phyloP scores from a whole-genome alignment of 2,113 vertebrate genomes.

The Heliornis fulica region DNA sequence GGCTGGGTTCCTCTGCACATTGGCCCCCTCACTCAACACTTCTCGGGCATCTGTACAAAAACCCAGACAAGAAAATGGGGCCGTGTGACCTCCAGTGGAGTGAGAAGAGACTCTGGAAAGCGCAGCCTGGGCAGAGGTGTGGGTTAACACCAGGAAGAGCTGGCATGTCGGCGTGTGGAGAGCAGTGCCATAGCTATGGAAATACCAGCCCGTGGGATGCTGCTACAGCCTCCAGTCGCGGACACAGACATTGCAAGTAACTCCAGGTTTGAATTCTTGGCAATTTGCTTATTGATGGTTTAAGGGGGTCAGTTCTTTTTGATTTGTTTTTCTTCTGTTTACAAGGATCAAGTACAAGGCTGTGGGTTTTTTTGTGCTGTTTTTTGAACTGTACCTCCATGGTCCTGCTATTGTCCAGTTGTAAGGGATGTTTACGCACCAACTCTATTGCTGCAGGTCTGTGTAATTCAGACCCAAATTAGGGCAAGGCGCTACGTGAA shows the following conservation, averaged over 20 bases:
- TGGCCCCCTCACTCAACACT: slow-evolving; percentile 88
- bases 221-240: background rate
- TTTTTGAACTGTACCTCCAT: slow-evolving; percentile 62
- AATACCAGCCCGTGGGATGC: background rate
- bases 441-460: slow-evolving; percentile 70
- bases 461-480: slow-evolving; percentile 45
- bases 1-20: slow-evolving; percentile 91
- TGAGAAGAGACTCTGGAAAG: slow-evolving; percentile 2
- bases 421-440: slow-evolving; percentile 67
- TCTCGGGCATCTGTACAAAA: slow-evolving; percentile 85
- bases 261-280: slow-evolving; percentile 52
- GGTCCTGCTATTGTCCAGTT: slow-evolving; percentile 60
- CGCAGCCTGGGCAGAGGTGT: slow-evolving; percentile 37
- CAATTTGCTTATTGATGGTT: slow-evolving; percentile 47
- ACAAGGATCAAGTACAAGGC: slow-evolving; percentile 35
- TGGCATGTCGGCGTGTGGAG: background rate
- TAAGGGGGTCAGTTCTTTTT: slow-evolving; percentile 49
- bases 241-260: slow-evolving; percentile 23
- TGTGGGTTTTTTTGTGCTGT: slow-evolving; percentile 53
- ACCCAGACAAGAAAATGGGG: slow-evolving; percentile 90
- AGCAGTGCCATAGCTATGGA: background rate
- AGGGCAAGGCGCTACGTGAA: slow-evolving; percentile 37
- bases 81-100: slow-evolving; percentile 78
- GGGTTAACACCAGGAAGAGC: slow-evolving; percentile 35
- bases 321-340: slow-evolving; percentile 56